Percentiles rank a stretch among this genome's conserved stretches.
These are phyloP conservation scores for Plecotus auritus DNA, from an alignment of 2,113 vertebrate species.

Conservation along the genomic window DNA sequence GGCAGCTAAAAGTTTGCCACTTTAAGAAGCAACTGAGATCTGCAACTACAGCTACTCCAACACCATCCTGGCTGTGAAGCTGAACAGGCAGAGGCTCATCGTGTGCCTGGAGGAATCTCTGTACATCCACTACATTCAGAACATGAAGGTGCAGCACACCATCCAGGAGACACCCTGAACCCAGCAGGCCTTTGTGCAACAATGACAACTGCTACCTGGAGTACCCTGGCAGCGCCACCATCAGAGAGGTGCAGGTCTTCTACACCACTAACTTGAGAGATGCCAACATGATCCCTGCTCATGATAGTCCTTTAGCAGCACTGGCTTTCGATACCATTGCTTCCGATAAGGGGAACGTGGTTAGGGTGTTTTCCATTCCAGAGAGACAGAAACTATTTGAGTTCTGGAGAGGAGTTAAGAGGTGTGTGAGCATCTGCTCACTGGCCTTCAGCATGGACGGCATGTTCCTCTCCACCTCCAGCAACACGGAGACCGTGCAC, in stretches of 20 bases:
- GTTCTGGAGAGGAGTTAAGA: slow-evolving; percentile 97
- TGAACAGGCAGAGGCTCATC: slow-evolving; percentile 88
- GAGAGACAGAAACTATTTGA: slow-evolving; percentile 96
- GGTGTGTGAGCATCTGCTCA: slow-evolving; percentile 97
- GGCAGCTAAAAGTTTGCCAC: slow-evolving; percentile 98
- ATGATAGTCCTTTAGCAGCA: slow-evolving; percentile 96
- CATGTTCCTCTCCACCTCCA: slow-evolving; percentile 96
- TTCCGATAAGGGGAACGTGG: slow-evolving; percentile 90
- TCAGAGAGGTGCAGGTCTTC: slow-evolving; percentile 98
- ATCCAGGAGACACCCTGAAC: slow-evolving; percentile 97
- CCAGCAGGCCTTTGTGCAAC: slow-evolving; percentile 93
- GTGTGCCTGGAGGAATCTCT: slow-evolving; percentile 93
- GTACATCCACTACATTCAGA: slow-evolving; percentile 98
- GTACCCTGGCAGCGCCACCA: slow-evolving; percentile 96
- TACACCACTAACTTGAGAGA: slow-evolving; percentile 98
- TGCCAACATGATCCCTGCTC: slow-evolving; percentile 98
- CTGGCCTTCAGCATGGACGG: slow-evolving; percentile 97
- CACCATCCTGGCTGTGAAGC: slow-evolving; percentile 96
- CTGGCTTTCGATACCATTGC: slow-evolving; percentile 92
- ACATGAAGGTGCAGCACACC: slow-evolving; percentile 99
- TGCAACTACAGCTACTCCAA: slow-evolving; percentile 99
- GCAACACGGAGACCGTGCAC: slow-evolving; percentile 98
- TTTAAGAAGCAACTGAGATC: slow-evolving; percentile 99
- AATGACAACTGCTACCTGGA: slow-evolving; percentile 98
- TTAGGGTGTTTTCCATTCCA: slow-evolving; percentile 98